Conservation (phyloP, 2,888 invertebrate species). For the Hydraecia micacea region DNA sequence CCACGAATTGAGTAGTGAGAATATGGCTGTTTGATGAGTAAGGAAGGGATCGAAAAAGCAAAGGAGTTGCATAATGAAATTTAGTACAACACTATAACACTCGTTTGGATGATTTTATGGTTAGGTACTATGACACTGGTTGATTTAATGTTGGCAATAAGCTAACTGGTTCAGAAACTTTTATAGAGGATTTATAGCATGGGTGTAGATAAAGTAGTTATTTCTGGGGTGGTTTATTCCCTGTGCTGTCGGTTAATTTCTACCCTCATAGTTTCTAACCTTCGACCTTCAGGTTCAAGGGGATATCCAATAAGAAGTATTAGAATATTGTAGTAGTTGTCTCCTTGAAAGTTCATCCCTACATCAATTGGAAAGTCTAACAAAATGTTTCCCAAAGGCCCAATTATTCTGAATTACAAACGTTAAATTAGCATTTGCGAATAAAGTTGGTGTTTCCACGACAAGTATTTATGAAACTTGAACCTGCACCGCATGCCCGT, state of each 20-base stretch:
- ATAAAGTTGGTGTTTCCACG: neutral
- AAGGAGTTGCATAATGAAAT: too few relatives aligned
- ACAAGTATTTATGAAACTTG: neutral
- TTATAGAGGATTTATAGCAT: too few relatives aligned
- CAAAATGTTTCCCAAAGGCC: neutral
- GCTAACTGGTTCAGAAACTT: too few relatives aligned
- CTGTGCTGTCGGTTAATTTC: neutral
- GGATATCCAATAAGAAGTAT: constrained; percentile 1
- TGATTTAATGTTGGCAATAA: too few relatives aligned
- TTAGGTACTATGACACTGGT: too few relatives aligned
- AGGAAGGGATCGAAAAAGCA: too few relatives aligned
- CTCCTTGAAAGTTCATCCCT: neutral
- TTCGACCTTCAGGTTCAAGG: neutral
- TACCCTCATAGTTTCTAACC: constrained; percentile 17
- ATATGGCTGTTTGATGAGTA: too few relatives aligned
- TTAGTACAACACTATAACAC: too few relatives aligned
- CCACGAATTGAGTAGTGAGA: too few relatives aligned
- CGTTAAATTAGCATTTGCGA: neutral
- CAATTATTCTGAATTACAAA: neutral
- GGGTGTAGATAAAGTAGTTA: neutral
- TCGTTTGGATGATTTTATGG: too few relatives aligned
- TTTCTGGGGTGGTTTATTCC: neutral
- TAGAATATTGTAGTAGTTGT: constrained; percentile 15
- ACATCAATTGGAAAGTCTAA: neutral
- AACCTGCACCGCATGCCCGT: too few relatives aligned